phyloP scores from a whole-genome alignment of 2,888 invertebrate genomes.

The Monochamus alternatus region DNA sequence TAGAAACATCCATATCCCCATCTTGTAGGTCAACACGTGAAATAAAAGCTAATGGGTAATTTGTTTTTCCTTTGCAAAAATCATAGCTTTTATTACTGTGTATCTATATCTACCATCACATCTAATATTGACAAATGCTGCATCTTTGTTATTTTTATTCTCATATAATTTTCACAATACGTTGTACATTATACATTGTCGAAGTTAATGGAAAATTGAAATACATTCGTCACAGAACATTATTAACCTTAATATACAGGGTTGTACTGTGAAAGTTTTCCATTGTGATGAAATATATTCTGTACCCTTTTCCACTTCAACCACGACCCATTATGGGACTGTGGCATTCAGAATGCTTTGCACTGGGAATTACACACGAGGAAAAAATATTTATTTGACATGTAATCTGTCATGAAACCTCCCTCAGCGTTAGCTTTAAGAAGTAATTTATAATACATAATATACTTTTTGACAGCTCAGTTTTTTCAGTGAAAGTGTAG shows the following conservation, averaged over 20 bases:
- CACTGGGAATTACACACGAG: slow-evolving; percentile 3
- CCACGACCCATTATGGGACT: slow-evolving; percentile 8
- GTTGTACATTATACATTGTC: slow-evolving; percentile 15
- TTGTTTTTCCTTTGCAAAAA: too few relatives aligned
- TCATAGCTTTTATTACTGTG: too few relatives aligned
- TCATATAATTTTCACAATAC: slow-evolving; percentile 11
- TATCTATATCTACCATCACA: too few relatives aligned
- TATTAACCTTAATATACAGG: slow-evolving; percentile 17
- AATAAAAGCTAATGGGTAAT: too few relatives aligned
- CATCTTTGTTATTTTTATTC: background rate
- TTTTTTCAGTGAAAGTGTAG: too few relatives aligned
- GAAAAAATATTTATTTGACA: slow-evolving; percentile 7
- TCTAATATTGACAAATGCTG: background rate
- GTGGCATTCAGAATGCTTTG: background rate
- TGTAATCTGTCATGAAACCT: slow-evolving; percentile 2
- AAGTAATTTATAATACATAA: slow-evolving; percentile 1
- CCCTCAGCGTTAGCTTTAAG: slow-evolving; percentile 1
- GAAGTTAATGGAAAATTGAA: slow-evolving; percentile 6
- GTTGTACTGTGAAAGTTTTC: slow-evolving; percentile 5
- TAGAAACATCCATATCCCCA: too few relatives aligned
- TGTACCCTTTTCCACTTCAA: background rate
- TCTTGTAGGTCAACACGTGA: too few relatives aligned
- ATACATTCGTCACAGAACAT: slow-evolving; percentile 5
- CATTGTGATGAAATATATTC: background rate
- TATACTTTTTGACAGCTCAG: too few relatives aligned